Evolutionary conservation across 2,888 invertebrate species (phyloP).

Genomic region (Leucophenga montana): DNA sequence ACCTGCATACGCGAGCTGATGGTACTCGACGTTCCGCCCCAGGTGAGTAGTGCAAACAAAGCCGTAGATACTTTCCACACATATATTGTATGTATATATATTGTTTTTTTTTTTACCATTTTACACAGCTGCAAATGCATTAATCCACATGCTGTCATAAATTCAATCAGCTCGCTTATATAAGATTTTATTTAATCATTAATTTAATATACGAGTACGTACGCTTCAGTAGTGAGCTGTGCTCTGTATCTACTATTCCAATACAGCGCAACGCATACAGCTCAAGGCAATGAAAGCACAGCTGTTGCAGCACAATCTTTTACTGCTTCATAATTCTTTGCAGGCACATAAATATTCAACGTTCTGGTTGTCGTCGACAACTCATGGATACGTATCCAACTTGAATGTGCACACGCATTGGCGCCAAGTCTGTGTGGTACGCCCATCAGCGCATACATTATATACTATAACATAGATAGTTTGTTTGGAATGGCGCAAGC

Average conservation of each 20-base stretch:
- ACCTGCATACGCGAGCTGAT: constrained; percentile 74
- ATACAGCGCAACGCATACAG: too few relatives aligned
- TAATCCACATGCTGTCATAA: constrained; percentile 20
- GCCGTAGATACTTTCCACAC: background rate
- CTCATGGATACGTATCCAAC: too few relatives aligned
- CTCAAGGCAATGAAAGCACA: background rate
- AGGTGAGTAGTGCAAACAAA: constrained; percentile 64
- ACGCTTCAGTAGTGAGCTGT: too few relatives aligned
- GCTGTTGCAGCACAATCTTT: constrained; percentile 40
- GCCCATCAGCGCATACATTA: too few relatives aligned
- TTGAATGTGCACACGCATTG: too few relatives aligned
- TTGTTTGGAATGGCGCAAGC: too few relatives aligned
- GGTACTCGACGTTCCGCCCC: constrained; percentile 74
- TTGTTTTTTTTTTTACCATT: constrained; percentile 5
- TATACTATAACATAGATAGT: too few relatives aligned
- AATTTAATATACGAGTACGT: constrained; percentile 36
- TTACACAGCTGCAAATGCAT: constrained; percentile 30
- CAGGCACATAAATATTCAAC: background rate
- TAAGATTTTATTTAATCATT: constrained; percentile 48
- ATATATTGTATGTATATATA: too few relatives aligned
- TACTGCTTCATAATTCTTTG: constrained; percentile 12
- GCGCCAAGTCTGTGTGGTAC: too few relatives aligned
- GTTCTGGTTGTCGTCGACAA: background rate
- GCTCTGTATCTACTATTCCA: too few relatives aligned
- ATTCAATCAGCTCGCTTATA: constrained; percentile 36